Conservation (phyloP, 2,797 vertebrate genomes). For the Cirrhinus molitorella region DNA sequence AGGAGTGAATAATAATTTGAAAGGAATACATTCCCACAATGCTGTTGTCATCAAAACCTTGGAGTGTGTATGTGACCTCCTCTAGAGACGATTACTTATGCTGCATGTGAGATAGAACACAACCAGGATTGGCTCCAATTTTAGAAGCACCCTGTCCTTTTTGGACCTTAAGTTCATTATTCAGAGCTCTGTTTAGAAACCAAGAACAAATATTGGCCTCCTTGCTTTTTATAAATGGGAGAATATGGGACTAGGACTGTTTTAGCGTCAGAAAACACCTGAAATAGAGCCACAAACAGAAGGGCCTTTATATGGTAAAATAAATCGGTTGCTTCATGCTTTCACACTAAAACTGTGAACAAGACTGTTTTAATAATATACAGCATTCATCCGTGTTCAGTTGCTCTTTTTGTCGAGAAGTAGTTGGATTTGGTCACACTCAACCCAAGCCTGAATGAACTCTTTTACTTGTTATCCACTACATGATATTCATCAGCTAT, state of each 20-base stretch:
- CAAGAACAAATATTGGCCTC: constrained; percentile 3
- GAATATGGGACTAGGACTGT: neutral
- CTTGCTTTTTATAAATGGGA: neutral
- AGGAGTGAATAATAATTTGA: neutral
- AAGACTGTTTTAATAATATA: neutral
- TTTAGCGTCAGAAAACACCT: neutral
- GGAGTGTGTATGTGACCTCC: neutral
- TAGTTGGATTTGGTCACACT: neutral
- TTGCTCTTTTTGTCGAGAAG: neutral
- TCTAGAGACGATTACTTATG: constrained; percentile 17
- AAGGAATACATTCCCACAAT: neutral
- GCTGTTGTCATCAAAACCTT: neutral
- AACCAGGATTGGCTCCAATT: constrained; percentile 8
- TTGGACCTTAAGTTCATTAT: constrained; percentile 12
- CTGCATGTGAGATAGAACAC: neutral
- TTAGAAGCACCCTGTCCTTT: constrained; percentile 14
- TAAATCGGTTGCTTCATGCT: neutral
- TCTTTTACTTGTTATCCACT: neutral
- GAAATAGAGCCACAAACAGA: constrained; percentile 11
- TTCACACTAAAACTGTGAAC: no score
- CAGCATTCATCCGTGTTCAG: neutral
- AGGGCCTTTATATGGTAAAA: neutral
- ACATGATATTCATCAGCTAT: neutral
- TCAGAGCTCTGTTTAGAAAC: constrained; percentile 10
- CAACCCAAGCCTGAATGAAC: neutral